Conservation (phyloP, 2,113 vertebrate genomes). For the Aegotheles bennettii region DNA sequence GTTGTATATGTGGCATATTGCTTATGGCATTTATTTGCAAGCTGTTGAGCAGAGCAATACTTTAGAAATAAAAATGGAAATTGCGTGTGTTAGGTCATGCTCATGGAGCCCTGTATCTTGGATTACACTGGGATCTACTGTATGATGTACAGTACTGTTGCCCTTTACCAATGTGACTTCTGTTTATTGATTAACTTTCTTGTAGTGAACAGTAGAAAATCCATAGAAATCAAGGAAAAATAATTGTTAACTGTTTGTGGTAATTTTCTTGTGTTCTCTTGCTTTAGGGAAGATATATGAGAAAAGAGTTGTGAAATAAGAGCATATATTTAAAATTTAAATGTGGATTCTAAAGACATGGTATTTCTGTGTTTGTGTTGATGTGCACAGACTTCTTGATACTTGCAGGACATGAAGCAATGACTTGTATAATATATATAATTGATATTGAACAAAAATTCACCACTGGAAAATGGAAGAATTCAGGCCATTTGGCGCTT, state of each 20-base stretch:
- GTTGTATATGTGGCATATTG: neutral
- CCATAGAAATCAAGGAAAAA: neutral
- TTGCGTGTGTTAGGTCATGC: neutral
- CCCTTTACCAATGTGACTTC: neutral
- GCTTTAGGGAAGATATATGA: neutral
- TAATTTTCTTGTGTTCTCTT: neutral
- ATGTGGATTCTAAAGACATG: neutral
- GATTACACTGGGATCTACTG: neutral
- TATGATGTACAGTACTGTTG: neutral
- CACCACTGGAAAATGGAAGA: neutral
- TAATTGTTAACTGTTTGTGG: too few species aligned
- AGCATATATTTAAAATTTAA: neutral
- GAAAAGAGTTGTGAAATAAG: neutral
- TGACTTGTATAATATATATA: neutral
- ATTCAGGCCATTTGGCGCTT: neutral
- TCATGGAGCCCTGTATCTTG: neutral
- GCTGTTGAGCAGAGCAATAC: neutral
- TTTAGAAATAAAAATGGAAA: neutral
- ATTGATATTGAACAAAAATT: neutral
- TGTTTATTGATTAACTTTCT: neutral
- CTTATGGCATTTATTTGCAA: neutral
- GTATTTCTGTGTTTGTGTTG: neutral
- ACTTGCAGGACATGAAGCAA: neutral
- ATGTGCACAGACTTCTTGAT: neutral
- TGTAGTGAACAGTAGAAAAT: neutral